Percentiles rank a stretch among this genome's conserved stretches.
Evolutionary conservation across 1,140 invertebrate genomes (phyloP).

Genomic region (Andrena cerasifolii): DNA sequence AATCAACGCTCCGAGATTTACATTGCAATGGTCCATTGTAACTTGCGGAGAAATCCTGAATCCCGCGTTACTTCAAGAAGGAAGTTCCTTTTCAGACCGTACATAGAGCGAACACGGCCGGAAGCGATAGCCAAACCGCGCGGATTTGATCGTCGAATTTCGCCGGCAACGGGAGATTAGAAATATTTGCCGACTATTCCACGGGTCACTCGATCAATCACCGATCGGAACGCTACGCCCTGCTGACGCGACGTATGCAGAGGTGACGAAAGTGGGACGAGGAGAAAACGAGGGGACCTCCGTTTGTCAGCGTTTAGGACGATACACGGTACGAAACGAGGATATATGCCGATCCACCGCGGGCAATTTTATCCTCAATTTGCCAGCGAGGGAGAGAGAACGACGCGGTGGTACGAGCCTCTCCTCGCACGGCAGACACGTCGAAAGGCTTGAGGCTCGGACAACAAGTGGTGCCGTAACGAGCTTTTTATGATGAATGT

Average conservation of each 20-base stretch:
- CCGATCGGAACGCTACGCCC: background rate
- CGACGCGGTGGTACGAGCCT: constrained; percentile 15
- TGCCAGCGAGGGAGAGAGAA: constrained; percentile 6
- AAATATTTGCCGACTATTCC: constrained; percentile 1
- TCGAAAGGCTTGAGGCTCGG: constrained; percentile 49
- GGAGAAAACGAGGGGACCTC: too few relatives aligned
- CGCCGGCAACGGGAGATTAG: background rate
- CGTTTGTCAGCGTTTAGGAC: background rate
- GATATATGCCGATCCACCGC: constrained; percentile 19
- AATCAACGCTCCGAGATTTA: too few relatives aligned
- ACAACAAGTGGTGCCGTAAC: constrained; percentile 64
- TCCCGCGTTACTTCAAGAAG: too few relatives aligned
- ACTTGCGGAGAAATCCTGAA: too few relatives aligned
- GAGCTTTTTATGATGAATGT: constrained; percentile 64
- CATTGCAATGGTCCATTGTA: too few relatives aligned
- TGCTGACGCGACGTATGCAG: too few relatives aligned
- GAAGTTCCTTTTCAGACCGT: background rate
- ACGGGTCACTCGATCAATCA: background rate
- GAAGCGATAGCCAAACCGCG: background rate
- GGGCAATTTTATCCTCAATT: constrained; percentile 40
- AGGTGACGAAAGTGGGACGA: background rate
- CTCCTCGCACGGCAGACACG: constrained; percentile 46
- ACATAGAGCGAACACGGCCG: background rate
- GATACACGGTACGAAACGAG: background rate
- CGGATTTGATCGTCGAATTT: background rate